Evolutionary conservation across 2,888 invertebrate genomes (phyloP).

Genomic region (Pilophorus perplexus): DNA sequence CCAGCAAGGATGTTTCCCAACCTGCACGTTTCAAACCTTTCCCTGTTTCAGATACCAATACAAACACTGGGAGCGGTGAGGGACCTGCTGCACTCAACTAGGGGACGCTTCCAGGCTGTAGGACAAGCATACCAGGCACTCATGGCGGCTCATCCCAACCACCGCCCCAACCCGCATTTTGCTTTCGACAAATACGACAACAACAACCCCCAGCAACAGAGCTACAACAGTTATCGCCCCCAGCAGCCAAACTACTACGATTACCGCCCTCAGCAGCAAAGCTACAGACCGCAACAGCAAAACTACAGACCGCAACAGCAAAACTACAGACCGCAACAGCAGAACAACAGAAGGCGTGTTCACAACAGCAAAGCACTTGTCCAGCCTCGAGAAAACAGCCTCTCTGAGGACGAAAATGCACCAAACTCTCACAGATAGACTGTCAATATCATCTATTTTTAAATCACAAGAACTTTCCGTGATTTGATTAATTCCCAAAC

Average conservation of each 20-base stretch:
- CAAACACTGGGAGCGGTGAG: slow-evolving; percentile 44
- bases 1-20: neutral
- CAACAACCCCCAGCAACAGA: neutral
- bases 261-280: neutral
- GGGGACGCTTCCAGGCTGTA: slow-evolving; percentile 39
- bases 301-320: neutral
- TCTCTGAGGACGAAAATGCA: neutral
- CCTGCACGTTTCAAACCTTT: neutral
- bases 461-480: too few species aligned
- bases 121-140: slow-evolving; percentile 31
- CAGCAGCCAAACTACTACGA: neutral
- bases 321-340: neutral
- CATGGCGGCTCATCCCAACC: slow-evolving; percentile 39
- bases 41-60: slow-evolving; percentile 39
- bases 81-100: slow-evolving; percentile 40
- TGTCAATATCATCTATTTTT: too few species aligned
- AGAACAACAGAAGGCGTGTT: neutral
- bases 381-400: slow-evolving; percentile 23
- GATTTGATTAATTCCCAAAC: too few species aligned
- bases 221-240: neutral
- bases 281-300: slow-evolving; percentile 34
- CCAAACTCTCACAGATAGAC: too few species aligned
- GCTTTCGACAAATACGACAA: neutral
- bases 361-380: slow-evolving; percentile 42
- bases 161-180: slow-evolving; percentile 42